These are phyloP conservation scores for Spermophilus dauricus DNA, from an alignment of 2,113 vertebrate species.

Conservation along the genomic window DNA sequence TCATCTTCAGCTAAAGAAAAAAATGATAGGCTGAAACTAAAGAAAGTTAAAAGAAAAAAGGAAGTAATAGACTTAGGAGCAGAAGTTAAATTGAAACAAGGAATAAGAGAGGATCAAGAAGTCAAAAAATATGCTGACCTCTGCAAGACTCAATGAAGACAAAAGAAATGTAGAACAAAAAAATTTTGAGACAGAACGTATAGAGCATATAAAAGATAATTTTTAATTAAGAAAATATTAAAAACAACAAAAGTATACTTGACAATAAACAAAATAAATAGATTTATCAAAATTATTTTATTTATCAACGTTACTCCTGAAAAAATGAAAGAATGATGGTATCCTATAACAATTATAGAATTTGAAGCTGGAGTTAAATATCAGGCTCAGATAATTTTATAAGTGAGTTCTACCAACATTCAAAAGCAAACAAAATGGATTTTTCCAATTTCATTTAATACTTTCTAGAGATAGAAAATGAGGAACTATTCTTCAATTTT, in stretches of 20 bases:
- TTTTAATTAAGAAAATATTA: conserved; percentile 45
- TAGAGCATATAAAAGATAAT: neutral
- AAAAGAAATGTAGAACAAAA: conserved; percentile 3
- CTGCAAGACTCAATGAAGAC: neutral
- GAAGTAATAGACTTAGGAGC: neutral
- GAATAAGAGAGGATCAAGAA: neutral
- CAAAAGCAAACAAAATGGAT: neutral
- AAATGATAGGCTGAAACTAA: neutral
- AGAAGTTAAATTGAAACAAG: conserved; percentile 20
- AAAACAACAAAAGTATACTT: conserved; percentile 25
- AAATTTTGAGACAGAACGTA: neutral
- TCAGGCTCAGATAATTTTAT: neutral
- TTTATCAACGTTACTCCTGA: neutral
- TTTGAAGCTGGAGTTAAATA: neutral
- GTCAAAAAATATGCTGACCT: neutral
- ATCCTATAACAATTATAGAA: conserved; percentile 14
- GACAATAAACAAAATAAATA: neutral
- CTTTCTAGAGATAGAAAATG: neutral
- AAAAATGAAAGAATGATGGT: conserved; percentile 8
- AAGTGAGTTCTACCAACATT: neutral
- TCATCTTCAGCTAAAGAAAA: neutral
- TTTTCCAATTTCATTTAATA: neutral
- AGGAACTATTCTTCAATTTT: neutral
- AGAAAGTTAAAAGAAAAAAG: neutral
- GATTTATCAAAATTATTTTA: neutral